Percentiles rank a stretch among this genome's conserved stretches.
phyloP scores from a whole-genome alignment of 2,113 vertebrate species.

The Emberiza fucata region DNA sequence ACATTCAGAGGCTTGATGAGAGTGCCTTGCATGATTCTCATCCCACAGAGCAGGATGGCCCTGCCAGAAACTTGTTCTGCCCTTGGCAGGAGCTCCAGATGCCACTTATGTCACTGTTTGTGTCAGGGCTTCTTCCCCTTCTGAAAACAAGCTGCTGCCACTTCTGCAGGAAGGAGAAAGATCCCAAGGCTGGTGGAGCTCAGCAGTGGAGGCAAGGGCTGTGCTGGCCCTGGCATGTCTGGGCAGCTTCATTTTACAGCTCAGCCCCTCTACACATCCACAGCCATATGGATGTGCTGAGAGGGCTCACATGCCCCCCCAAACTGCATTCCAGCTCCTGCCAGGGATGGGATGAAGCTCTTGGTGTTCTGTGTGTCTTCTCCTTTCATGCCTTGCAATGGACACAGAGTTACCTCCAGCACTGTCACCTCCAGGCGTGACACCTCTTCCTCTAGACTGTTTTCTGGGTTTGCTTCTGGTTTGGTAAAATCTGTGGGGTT shows the following conservation, averaged over 20 bases:
- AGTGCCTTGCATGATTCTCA: not conserved
- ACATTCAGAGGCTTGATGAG: not conserved
- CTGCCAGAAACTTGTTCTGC: not conserved
- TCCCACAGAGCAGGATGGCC: not conserved
- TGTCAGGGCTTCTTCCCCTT: not conserved
- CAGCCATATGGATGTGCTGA: not conserved
- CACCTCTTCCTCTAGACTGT: not conserved
- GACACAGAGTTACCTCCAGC: not conserved
- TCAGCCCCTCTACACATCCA: not conserved
- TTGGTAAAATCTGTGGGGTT: not conserved
- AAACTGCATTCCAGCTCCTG: not conserved
- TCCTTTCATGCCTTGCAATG: not conserved
- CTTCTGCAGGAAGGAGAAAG: not conserved
- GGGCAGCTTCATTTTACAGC: not conserved
- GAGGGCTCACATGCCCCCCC: not conserved
- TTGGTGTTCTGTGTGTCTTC: not conserved
- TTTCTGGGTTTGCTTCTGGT: not conserved
- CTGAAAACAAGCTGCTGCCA: not conserved
- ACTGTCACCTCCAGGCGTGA: not conserved
- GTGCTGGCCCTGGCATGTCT: not conserved
- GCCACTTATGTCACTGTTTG: not conserved
- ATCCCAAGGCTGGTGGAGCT: not conserved
- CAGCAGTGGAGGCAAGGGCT: not conserved
- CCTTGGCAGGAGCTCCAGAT: not conserved
- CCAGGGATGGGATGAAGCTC: not conserved